A percentile compares a stretch with the other conserved stretches of the same genome.
Conservation (phyloP, 2,888 invertebrate species). For the Nemotelus pantherinus region DNA sequence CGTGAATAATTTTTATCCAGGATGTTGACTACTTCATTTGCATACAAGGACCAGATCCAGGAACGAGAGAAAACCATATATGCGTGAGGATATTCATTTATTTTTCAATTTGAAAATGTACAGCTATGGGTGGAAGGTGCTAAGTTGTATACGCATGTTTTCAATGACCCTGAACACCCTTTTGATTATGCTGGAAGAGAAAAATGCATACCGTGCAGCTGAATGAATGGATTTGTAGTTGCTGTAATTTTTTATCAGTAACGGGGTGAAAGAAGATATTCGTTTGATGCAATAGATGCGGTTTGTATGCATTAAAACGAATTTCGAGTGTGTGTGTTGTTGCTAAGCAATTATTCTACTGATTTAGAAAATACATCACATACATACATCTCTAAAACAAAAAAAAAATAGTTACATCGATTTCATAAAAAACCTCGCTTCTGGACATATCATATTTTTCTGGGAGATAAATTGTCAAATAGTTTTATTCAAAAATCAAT, state of each 20-base stretch:
- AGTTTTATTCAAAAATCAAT: no score
- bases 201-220: slow-evolving; percentile 4
- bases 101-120: slow-evolving; percentile 34
- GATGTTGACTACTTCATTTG: slow-evolving; percentile 37
- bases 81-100: slow-evolving; percentile 33
- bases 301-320: background rate
- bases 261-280: background rate
- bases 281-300: background rate
- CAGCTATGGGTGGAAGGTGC: slow-evolving; percentile 25
- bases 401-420: background rate
- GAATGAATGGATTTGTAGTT: slow-evolving; percentile 18
- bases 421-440: background rate
- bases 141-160: slow-evolving; percentile 44
- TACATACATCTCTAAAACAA: background rate
- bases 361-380: background rate
- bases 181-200: slow-evolving; percentile 3
- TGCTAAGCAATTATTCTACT: no score
- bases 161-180: slow-evolving; percentile 46
- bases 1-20: slow-evolving; percentile 34
- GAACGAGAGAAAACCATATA: slow-evolving; percentile 2
- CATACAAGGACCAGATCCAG: slow-evolving; percentile 23
- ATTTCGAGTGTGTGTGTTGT: background rate
- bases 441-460: background rate
- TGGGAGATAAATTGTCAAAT: background rate
- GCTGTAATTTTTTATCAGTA: slow-evolving; percentile 1